Evolutionary conservation across 2,888 invertebrate species (phyloP).

Genomic region (Watsonalla cultraria): DNA sequence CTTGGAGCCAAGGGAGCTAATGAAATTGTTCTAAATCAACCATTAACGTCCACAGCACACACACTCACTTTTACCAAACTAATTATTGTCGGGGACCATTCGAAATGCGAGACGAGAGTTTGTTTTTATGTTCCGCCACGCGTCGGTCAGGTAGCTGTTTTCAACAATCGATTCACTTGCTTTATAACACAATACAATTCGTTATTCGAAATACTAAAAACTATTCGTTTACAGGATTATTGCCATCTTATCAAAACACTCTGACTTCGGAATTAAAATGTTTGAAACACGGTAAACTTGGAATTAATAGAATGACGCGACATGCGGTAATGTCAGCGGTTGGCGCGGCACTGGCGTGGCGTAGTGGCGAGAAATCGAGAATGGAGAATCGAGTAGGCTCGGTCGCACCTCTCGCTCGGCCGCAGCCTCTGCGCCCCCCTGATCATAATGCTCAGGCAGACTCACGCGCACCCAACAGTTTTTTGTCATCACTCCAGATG

Average conservation of each 20-base stretch:
- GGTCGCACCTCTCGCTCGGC: constrained; percentile 55
- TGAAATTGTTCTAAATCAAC: constrained; percentile 65
- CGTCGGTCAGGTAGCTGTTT: constrained; percentile 43
- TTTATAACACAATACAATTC: constrained; percentile 59
- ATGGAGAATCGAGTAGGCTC: constrained; percentile 42
- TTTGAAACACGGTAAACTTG: constrained; percentile 36
- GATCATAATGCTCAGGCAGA: constrained; percentile 41
- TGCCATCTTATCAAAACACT: constrained; percentile 43
- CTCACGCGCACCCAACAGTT: constrained; percentile 47
- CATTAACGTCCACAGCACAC: constrained; percentile 67
- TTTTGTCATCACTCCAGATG: constrained; percentile 36
- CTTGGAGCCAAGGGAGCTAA: constrained; percentile 42
- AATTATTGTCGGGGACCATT: constrained; percentile 66
- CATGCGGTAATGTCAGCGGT: constrained; percentile 47
- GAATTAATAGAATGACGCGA: constrained; percentile 33
- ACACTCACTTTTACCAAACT: constrained; percentile 76
- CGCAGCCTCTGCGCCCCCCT: constrained; percentile 27
- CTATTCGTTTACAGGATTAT: constrained; percentile 38
- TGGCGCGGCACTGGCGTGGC: constrained; percentile 58
- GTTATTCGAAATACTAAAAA: constrained; percentile 49
- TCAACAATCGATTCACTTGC: constrained; percentile 44
- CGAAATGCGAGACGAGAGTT: constrained; percentile 63
- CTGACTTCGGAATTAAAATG: constrained; percentile 41
- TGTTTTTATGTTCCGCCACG: constrained; percentile 65
- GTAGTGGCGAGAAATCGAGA: constrained; percentile 47